These are phyloP conservation scores for Microcebus lehilahytsara DNA, from an alignment of 2,113 vertebrate genomes.

Conservation along the genomic window DNA sequence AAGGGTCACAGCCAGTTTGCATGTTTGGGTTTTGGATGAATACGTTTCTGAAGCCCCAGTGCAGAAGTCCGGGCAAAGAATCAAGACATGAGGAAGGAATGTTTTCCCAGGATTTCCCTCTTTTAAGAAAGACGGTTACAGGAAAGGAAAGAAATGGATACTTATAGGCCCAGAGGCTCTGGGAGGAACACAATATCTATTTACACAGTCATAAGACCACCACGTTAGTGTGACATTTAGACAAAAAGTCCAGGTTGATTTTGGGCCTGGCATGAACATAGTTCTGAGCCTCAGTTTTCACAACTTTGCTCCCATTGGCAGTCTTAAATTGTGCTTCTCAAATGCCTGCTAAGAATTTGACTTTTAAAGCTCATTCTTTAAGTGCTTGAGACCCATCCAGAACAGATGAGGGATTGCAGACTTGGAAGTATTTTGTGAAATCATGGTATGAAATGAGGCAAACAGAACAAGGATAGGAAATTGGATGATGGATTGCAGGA, in stretches of 20 bases:
- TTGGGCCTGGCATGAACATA: neutral
- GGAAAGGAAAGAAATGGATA: neutral
- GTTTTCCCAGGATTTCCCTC: constrained; percentile 54
- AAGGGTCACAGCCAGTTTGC: neutral
- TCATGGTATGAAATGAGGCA: neutral
- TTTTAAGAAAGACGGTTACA: constrained; percentile 41
- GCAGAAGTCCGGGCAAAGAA: constrained; percentile 41
- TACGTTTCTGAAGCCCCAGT: constrained; percentile 8
- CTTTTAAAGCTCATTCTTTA: constrained; percentile 12
- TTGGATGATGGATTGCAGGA: neutral
- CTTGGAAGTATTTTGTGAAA: neutral
- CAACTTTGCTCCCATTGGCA: neutral
- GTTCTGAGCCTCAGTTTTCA: neutral
- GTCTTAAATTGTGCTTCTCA: neutral
- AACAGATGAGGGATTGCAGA: neutral
- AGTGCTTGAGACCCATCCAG: neutral
- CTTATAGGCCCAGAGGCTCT: neutral
- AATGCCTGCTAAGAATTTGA: neutral
- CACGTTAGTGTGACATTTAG: neutral
- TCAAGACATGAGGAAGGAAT: constrained; percentile 45
- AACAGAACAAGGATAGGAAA: neutral
- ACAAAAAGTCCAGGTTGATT: neutral
- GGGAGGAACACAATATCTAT: neutral
- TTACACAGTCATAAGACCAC: neutral
- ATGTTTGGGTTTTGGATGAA: constrained; percentile 46